Evolutionary conservation across 2,888 invertebrate genomes (phyloP).

Genomic region (Julus scandinavius): DNA sequence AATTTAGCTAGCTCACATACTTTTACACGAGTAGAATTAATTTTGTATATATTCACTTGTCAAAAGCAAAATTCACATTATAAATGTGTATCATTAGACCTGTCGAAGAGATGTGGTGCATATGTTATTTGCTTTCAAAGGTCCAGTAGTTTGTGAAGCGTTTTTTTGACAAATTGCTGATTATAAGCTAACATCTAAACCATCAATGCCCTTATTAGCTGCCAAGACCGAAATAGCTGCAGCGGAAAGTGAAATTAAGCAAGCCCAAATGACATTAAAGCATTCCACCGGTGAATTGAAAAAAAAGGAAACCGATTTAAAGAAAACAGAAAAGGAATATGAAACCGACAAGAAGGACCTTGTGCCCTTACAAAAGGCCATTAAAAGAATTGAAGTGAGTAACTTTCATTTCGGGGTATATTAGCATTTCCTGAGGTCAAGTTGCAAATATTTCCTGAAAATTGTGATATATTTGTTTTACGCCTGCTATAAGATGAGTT

Average conservation of each 20-base stretch:
- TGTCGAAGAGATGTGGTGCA: no score
- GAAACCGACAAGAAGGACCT: conserved; percentile 69
- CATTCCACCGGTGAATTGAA: conserved; percentile 74
- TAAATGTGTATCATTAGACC: no score
- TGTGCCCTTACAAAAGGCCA: conserved; percentile 62
- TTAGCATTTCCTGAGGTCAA: no score
- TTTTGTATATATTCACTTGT: no score
- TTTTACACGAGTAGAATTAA: no score
- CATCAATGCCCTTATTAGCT: conserved; percentile 67
- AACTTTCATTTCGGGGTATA: conserved; percentile 48
- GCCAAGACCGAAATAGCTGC: conserved; percentile 80
- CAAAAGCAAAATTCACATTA: no score
- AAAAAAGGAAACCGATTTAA: conserved; percentile 75
- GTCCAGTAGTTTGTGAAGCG: no score
- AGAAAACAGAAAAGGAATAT: conserved; percentile 70
- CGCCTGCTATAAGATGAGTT: no score
- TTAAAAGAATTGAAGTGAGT: conserved; percentile 65
- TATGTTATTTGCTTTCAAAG: background rate
- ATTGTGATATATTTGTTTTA: no score
- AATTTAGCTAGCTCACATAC: no score
- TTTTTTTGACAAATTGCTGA: background rate
- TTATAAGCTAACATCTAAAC: no score
- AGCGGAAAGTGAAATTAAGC: conserved; percentile 81
- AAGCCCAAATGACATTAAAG: conserved; percentile 78
- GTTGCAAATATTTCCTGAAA: no score